phyloP scores from a whole-genome alignment of 2,113 vertebrate species.

The Larimichthys crocea region DNA sequence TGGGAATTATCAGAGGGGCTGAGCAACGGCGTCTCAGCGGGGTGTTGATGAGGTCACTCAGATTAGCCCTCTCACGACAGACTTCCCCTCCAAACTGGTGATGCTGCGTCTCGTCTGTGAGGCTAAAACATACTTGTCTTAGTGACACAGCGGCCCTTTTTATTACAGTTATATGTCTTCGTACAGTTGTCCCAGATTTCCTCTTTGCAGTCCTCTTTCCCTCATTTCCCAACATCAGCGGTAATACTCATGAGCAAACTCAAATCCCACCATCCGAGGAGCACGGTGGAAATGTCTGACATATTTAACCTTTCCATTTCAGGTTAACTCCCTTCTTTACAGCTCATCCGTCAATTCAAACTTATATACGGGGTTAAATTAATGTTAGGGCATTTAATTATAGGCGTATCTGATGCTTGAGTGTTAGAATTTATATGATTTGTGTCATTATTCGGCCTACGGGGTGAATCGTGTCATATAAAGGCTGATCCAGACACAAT shows the following conservation, averaged over 20 bases:
- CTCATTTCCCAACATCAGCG: neutral
- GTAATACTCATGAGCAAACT: conserved; percentile 8
- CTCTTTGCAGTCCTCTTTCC: neutral
- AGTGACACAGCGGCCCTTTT: neutral
- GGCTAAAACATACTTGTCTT: neutral
- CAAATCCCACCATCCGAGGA: neutral
- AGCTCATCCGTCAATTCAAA: neutral
- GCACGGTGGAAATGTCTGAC: no score
- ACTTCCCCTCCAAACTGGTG: neutral
- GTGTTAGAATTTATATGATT: no score
- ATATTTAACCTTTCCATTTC: neutral
- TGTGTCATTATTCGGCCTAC: neutral
- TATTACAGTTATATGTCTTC: conserved; percentile 5
- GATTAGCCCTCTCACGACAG: neutral
- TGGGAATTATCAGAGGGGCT: conserved; percentile 2
- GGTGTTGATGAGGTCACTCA: conserved; percentile 4
- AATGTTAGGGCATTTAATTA: neutral
- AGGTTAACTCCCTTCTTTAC: neutral
- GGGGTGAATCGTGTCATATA: neutral
- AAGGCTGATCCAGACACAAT: neutral
- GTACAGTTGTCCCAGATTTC: neutral
- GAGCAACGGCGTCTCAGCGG: neutral
- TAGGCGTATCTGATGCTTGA: neutral
- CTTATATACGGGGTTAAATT: neutral
- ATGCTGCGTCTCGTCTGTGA: neutral